These are phyloP conservation scores for Lepidotrigona ventralis DNA, from an alignment of 1,140 invertebrate genomes.

Conservation along the genomic window DNA sequence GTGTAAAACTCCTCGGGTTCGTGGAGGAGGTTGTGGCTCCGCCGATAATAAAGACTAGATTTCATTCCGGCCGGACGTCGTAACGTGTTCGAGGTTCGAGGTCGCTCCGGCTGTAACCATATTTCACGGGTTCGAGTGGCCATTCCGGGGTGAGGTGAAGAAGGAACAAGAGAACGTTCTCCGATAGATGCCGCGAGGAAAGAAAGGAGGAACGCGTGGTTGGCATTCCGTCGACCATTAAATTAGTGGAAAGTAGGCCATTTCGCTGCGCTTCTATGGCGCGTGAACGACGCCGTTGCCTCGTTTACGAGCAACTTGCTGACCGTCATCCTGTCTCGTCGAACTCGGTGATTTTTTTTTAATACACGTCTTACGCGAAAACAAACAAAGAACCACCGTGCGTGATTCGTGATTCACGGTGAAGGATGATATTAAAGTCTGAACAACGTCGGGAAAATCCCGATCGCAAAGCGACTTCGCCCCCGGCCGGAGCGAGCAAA, in stretches of 20 bases:
- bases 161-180: not conserved
- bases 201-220: not conserved
- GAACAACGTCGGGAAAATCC: not conserved
- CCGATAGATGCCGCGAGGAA: not conserved
- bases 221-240: conserved; percentile 41
- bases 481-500: not conserved
- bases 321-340: too few relatives aligned
- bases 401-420: not conserved
- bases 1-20: conserved; percentile 18
- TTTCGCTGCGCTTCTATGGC: not conserved
- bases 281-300: conserved; percentile 29
- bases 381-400: too few relatives aligned
- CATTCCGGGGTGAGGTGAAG: not conserved
- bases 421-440: not conserved
- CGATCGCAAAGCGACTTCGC: too few relatives aligned
- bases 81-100: conserved; percentile 43
- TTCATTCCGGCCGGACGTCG: conserved; percentile 50
- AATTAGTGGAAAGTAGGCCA: conserved; percentile 53
- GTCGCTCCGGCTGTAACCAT: conserved; percentile 48
- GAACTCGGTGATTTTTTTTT: too few relatives aligned
- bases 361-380: too few relatives aligned
- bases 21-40: not conserved
- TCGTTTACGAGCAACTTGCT: not conserved
- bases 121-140: conserved; percentile 57
- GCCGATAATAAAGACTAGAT: conserved; percentile 47